A percentile compares a stretch with the other conserved stretches of the same genome.
Evolutionary conservation across 92 coral and sea anemone genomes (phyloP).

Genomic region (Blastomussa wellsi): DNA sequence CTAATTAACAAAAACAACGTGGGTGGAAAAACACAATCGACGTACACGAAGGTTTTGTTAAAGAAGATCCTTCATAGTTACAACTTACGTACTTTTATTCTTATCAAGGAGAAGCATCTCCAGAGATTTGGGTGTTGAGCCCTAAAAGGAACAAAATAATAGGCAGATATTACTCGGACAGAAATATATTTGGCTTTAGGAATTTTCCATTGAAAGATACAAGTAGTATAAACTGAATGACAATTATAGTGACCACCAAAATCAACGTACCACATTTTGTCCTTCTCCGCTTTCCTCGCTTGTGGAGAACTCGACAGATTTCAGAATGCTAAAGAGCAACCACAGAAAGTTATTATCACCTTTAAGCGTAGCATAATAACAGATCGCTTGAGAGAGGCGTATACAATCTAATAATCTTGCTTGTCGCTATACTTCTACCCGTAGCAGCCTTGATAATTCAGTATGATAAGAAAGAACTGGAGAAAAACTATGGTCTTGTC

Average conservation of each 20-base stretch:
- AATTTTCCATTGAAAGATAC: neutral
- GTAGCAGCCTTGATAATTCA: no score
- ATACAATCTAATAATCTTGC: no score
- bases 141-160: slow-evolving; percentile 50
- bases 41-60: neutral
- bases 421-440: no score
- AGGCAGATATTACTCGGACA: neutral
- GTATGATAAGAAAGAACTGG: no score
- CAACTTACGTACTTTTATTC: slow-evolving; percentile 86
- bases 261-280: slow-evolving; percentile 32
- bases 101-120: slow-evolving; percentile 96
- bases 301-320: slow-evolving; percentile 86
- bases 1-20: neutral
- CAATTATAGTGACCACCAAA: neutral
- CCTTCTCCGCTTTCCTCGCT: slow-evolving; percentile 55
- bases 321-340: slow-evolving; percentile 45
- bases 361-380: neutral
- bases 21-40: neutral
- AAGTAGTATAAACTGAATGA: no score
- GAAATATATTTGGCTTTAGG: neutral
- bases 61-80: no score
- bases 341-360: neutral
- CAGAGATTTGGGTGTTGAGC: slow-evolving; percentile 82
- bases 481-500: no score
- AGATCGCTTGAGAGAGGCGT: neutral